These are phyloP conservation scores for Oceanites oceanicus DNA, from an alignment of 2,113 vertebrate species.

Conservation along the genomic window DNA sequence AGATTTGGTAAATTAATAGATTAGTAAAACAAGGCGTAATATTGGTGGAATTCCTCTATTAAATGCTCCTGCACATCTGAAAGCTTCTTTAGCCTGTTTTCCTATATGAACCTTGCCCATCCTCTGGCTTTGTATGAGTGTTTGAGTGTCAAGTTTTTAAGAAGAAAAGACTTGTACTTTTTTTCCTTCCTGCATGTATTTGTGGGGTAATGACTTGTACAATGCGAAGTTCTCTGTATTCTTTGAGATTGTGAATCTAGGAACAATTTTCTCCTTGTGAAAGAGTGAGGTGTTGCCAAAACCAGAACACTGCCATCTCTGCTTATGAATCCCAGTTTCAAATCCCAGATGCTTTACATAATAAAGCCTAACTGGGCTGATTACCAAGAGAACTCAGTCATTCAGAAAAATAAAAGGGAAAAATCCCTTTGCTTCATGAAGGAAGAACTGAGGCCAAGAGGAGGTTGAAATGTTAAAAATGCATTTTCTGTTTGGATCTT, in stretches of 20 bases:
- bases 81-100: not conserved
- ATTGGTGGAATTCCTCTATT: not conserved
- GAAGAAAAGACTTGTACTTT: not conserved
- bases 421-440: slow-evolving; percentile 44
- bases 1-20: not conserved
- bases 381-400: slow-evolving; percentile 59
- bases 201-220: not conserved
- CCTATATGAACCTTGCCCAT: not conserved
- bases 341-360: slow-evolving; percentile 68
- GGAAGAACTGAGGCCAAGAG: slow-evolving; percentile 8
- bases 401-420: slow-evolving; percentile 62
- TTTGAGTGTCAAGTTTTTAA: not conserved
- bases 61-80: not conserved
- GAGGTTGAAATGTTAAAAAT: slow-evolving; percentile 58
- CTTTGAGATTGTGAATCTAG: slow-evolving; percentile 19
- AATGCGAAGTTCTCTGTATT: slow-evolving; percentile 23
- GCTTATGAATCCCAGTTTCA: slow-evolving; percentile 70
- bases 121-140: not conserved
- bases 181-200: not conserved
- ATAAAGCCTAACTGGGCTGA: slow-evolving; percentile 66
- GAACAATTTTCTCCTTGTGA: slow-evolving; percentile 56
- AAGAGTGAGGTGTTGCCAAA: slow-evolving; percentile 53
- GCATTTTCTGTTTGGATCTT: slow-evolving; percentile 52
- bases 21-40: not conserved
- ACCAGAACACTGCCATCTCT: slow-evolving; percentile 57